Conservation (phyloP, 2,113 vertebrate species). For the Coturnix japonica region DNA sequence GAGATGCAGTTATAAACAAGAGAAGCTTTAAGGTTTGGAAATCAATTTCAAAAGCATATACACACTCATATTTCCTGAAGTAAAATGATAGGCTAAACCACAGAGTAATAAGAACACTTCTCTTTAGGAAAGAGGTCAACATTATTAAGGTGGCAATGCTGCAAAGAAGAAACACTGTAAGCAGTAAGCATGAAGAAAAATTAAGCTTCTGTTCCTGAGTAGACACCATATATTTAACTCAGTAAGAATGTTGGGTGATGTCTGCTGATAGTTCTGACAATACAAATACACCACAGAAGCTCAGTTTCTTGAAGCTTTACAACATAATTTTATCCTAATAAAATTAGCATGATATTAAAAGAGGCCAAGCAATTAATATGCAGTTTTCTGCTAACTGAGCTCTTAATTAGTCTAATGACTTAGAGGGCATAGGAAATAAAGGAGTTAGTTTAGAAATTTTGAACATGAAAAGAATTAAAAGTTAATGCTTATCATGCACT, state of each 20-base stretch:
- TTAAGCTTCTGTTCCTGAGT: neutral
- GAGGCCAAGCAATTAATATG: neutral
- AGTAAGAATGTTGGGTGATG: neutral
- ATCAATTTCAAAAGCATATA: neutral
- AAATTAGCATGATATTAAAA: constrained; percentile 17
- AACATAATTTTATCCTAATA: constrained; percentile 13
- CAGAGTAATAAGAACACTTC: neutral
- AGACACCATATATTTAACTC: neutral
- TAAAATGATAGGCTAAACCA: neutral
- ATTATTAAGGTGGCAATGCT: neutral
- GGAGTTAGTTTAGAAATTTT: constrained; percentile 62
- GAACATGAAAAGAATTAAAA: constrained; percentile 61
- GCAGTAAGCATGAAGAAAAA: neutral
- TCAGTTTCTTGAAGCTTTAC: neutral
- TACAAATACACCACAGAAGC: neutral
- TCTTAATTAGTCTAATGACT: constrained; percentile 38
- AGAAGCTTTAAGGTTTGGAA: neutral
- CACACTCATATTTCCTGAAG: neutral
- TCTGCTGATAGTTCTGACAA: neutral
- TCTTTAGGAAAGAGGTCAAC: neutral
- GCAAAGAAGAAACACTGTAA: neutral
- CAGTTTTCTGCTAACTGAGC: constrained; percentile 4
- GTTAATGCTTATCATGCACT: constrained; percentile 56
- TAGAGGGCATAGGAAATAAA: constrained; percentile 34
- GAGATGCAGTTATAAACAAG: neutral